These are phyloP conservation scores for Myotis daubentonii DNA, from an alignment of 2,797 vertebrate genomes.

Conservation along the genomic window DNA sequence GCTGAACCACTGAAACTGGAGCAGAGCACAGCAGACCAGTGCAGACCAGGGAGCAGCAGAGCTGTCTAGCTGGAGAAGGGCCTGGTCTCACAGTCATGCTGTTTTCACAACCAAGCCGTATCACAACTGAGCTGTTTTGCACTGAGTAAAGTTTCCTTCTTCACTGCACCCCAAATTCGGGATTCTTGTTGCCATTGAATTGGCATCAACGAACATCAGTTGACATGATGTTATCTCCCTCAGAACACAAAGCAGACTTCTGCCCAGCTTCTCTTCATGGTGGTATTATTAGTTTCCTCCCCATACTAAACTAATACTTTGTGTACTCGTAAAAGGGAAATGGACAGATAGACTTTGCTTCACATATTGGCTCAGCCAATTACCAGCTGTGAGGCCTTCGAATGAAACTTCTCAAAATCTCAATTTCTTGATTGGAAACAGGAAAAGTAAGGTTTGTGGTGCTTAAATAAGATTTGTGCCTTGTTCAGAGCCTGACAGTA, in stretches of 20 bases:
- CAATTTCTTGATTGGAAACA: neutral
- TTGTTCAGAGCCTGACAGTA: neutral
- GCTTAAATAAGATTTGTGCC: neutral
- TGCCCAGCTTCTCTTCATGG: neutral
- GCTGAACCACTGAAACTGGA: neutral
- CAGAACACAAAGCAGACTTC: neutral
- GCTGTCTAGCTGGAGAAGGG: neutral
- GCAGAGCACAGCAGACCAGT: neutral
- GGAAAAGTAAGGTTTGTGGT: neutral
- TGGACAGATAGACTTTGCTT: neutral
- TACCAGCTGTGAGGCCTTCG: neutral
- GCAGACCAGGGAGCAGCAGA: neutral
- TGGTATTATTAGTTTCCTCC: neutral
- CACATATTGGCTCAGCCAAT: neutral
- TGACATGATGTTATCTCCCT: neutral
- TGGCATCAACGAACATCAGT: neutral
- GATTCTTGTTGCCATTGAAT: neutral
- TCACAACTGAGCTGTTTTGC: neutral
- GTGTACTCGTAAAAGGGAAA: neutral
- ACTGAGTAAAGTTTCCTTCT: neutral
- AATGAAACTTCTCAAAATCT: neutral
- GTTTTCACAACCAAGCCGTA: too few species aligned
- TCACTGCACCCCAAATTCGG: neutral
- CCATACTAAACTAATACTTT: neutral
- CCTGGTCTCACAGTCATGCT: neutral